A percentile compares a stretch with the other conserved stretches of the same genome.
phyloP scores from a whole-genome alignment of 2,113 vertebrate species.

The Peromyscus polionotus region DNA sequence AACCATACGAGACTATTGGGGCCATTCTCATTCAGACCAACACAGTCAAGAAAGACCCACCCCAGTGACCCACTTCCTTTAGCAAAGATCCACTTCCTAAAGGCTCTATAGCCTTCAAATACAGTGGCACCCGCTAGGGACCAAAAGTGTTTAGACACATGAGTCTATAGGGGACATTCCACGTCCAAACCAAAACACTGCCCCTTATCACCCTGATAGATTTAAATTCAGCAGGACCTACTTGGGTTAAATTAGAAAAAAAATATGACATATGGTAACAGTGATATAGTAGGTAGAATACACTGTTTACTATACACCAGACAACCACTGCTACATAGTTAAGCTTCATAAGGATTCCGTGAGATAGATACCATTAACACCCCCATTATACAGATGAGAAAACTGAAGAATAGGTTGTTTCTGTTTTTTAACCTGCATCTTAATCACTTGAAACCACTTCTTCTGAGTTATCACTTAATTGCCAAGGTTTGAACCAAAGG shows the following conservation, averaged over 20 bases:
- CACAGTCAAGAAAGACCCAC: background rate
- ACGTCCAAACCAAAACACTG: background rate
- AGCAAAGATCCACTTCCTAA: background rate
- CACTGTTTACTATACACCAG: background rate
- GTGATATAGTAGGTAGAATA: background rate
- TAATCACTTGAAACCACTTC: background rate
- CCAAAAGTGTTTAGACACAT: background rate
- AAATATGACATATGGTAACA: background rate
- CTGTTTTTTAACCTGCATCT: constrained; percentile 27
- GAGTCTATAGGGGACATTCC: background rate
- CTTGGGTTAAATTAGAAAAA: constrained; percentile 24
- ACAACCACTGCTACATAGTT: background rate
- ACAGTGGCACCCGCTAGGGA: background rate
- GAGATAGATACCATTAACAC: background rate
- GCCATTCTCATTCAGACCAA: background rate
- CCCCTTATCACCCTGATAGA: background rate
- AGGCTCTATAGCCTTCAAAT: background rate
- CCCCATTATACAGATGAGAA: background rate
- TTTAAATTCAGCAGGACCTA: background rate
- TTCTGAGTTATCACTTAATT: background rate
- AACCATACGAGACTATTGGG: background rate
- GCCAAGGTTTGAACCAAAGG: background rate
- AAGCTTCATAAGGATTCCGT: background rate
- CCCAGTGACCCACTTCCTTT: background rate
- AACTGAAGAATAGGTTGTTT: background rate